A percentile compares a stretch with the other conserved stretches of the same genome.
Conservation (phyloP, 53 echinoderm and acorn worm genomes). For the Temnopleurus reevesii region DNA sequence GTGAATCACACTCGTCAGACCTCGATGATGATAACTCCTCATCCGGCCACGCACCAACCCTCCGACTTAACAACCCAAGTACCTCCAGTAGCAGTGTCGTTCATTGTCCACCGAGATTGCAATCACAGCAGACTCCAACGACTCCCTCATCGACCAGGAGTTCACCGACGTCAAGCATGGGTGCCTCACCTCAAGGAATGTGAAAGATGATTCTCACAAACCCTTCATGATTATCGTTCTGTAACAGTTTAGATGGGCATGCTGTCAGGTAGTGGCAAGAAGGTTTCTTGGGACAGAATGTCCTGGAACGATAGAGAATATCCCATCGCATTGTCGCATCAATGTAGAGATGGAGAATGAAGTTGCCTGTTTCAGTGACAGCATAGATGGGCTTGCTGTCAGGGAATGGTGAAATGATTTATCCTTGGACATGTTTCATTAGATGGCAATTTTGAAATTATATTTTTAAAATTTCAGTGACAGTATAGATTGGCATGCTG, state of each 20-base stretch:
- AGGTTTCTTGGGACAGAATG: too few relatives aligned
- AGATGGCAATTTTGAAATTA: too few relatives aligned
- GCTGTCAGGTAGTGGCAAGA: too few relatives aligned
- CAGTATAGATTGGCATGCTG: too few relatives aligned
- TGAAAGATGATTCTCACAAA: neutral
- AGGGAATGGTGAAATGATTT: too few relatives aligned
- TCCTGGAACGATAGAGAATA: too few relatives aligned
- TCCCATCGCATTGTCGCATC: too few relatives aligned
- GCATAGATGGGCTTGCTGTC: too few relatives aligned
- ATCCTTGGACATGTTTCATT: too few relatives aligned
- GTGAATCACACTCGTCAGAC: constrained; percentile 25
- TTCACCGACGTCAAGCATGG: constrained; percentile 45
- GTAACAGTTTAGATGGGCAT: neutral
- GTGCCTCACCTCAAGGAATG: neutral
- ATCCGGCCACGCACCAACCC: neutral
- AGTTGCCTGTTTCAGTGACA: too few relatives aligned
- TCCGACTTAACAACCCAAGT: neutral
- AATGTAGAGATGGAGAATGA: too few relatives aligned
- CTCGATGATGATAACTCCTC: constrained; percentile 25
- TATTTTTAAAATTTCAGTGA: too few relatives aligned
- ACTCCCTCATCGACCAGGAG: constrained; percentile 38
- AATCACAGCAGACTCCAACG: constrained; percentile 29
- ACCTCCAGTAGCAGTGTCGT: neutral
- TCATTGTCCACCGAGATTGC: neutral
- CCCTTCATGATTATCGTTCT: neutral